Conservation (phyloP, 2,888 invertebrate genomes). For the Lepetodrilus schrolli region DNA sequence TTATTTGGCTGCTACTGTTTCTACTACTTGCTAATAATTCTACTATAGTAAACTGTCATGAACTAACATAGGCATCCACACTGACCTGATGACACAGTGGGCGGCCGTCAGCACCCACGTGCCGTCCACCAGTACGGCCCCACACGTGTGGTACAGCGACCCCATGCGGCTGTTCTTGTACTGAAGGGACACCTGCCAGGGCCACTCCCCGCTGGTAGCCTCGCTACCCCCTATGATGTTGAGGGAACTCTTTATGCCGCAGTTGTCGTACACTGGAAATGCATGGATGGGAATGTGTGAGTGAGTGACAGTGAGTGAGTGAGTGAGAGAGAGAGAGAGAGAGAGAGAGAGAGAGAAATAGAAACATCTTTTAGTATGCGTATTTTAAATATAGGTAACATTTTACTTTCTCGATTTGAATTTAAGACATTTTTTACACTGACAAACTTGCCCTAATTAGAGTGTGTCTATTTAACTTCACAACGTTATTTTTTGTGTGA, state of each 20-base stretch:
- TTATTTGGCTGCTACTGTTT: too few species aligned
- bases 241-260: constrained; percentile 36
- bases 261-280: constrained; percentile 6
- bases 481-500: too few species aligned
- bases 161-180: background rate
- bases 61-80: too few species aligned
- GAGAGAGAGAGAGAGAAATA: background rate
- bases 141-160: constrained; percentile 41
- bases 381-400: too few species aligned
- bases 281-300: background rate
- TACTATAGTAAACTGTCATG: too few species aligned
- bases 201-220: constrained; percentile 38
- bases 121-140: constrained; percentile 40
- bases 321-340: background rate
- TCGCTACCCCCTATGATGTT: constrained; percentile 40
- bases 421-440: too few species aligned
- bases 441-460: too few species aligned
- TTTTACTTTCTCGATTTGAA: too few species aligned
- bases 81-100: constrained; percentile 46
- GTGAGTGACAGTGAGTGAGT: background rate
- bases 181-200: constrained; percentile 44
- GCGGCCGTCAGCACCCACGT: constrained; percentile 48
- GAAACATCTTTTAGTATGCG: too few species aligned
- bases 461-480: too few species aligned
- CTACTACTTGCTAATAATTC: too few species aligned